A percentile compares a stretch with the other conserved stretches of the same genome.
phyloP scores from a whole-genome alignment of 2,888 invertebrate genomes.

The Stenotaenia linearis region DNA sequence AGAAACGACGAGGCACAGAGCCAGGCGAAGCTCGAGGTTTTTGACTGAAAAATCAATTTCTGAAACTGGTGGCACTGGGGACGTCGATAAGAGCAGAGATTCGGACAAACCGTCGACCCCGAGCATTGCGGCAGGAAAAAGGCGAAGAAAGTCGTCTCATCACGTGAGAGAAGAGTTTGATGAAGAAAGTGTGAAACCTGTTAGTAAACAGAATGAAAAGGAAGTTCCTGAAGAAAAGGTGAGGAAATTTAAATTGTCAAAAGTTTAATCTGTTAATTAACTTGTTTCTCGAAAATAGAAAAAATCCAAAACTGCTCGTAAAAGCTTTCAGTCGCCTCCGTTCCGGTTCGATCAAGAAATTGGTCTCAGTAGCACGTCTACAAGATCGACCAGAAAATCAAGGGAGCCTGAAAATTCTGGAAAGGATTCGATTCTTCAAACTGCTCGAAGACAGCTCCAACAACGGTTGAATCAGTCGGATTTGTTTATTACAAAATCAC shows the following conservation, averaged over 20 bases:
- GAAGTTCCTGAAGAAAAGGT: neutral
- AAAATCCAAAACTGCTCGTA: neutral
- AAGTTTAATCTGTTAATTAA: neutral
- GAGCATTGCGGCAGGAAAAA: too few relatives aligned
- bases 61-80: neutral
- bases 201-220: neutral
- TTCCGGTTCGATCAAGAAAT: neutral
- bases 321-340: neutral
- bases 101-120: neutral
- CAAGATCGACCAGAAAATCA: too few relatives aligned
- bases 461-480: neutral
- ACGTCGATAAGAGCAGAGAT: neutral
- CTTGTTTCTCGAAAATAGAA: neutral
- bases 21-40: neutral
- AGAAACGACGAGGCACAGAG: neutral
- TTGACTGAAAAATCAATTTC: neutral
- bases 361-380: too few relatives aligned
- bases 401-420: too few relatives aligned
- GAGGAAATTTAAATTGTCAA: neutral
- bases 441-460: neutral
- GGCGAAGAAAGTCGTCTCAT: neutral
- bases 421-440: neutral
- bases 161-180: neutral
- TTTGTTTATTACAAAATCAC: neutral
- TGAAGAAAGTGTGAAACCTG: neutral